A percentile compares a stretch with the other conserved stretches of the same genome.
Evolutionary conservation across 2,113 vertebrate species (phyloP).

Genomic region (Chaetodon trifascialis): DNA sequence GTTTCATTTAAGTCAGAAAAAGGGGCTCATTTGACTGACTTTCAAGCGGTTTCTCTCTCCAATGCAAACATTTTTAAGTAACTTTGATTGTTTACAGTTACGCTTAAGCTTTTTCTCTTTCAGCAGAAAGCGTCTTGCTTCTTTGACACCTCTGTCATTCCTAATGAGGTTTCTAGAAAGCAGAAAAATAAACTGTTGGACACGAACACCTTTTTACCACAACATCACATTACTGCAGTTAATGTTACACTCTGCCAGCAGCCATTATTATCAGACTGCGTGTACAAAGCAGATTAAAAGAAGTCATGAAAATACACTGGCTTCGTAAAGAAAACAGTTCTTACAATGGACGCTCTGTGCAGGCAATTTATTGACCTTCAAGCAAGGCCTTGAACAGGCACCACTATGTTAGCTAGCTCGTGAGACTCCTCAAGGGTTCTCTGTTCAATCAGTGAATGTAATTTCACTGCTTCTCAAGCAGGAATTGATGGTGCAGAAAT

Average conservation of each 20-base stretch:
- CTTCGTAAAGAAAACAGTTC: slow-evolving; percentile 12
- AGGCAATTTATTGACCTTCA: slow-evolving; percentile 41
- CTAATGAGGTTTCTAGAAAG: slow-evolving; percentile 24
- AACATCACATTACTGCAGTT: slow-evolving; percentile 36
- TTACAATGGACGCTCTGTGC: slow-evolving; percentile 21
- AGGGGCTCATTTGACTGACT: neutral
- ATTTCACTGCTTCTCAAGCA: slow-evolving; percentile 23
- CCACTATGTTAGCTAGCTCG: neutral
- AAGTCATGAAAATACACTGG: slow-evolving; percentile 3
- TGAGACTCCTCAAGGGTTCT: neutral
- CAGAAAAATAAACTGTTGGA: slow-evolving; percentile 8
- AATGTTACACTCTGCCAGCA: slow-evolving; percentile 45
- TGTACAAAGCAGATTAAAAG: slow-evolving; percentile 15
- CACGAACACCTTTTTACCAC: slow-evolving; percentile 33
- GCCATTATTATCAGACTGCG: slow-evolving; percentile 25
- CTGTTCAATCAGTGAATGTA: slow-evolving; percentile 1
- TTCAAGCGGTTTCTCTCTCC: neutral
- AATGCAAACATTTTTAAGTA: neutral
- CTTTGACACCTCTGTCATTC: slow-evolving; percentile 15
- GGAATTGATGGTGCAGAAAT: slow-evolving; percentile 13
- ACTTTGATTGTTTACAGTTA: neutral
- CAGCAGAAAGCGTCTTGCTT: neutral
- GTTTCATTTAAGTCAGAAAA: neutral
- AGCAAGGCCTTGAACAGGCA: slow-evolving; percentile 14
- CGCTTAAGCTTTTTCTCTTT: slow-evolving; percentile 3